Evolutionary conservation across 2,888 invertebrate genomes (phyloP), one percentile per base, ranked within the genome.

Genomic region (Plutella xylostella): DNA sequence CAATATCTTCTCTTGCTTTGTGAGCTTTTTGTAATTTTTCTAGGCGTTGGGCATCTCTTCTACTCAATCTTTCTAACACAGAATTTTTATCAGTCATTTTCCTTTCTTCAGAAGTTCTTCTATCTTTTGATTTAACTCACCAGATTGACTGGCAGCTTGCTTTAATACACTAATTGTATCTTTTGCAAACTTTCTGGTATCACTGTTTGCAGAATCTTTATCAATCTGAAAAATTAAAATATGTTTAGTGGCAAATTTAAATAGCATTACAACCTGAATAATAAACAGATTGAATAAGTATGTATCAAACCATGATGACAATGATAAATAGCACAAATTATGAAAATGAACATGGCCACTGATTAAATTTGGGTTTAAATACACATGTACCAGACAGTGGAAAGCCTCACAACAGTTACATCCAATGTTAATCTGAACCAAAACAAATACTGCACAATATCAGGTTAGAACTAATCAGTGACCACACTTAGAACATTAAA

Each of bases 1-100:
- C 84, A 15, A 85, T 75, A 51, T 87, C 85, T 57, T 88, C 87
- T 58, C 87, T 87, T 43, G 87, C 87, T 56, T 88, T 88, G 54
- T 87, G 87, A 45, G 88, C 87, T 61, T 88, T 88, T 56, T 89
- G 88, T 52, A 90, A 73, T 58, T 88, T 86, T 54, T 88, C 85
- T 66, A 88, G 84, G 12, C 91, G 80, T 58, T 90, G 89, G 46
- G 87, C 82, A 60, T 91, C 89, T 48, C 91, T 74, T 59, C 76
- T 76, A 61, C 76, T 78, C 53, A 85, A 61, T 52, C 80, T 71
- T 53, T 85, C 85, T 72, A 84, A 64, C 51, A 84, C 61, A 46
- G 68, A 56, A 54, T 58, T 65, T 61, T 76, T 78, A 42, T 80
- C 84, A 68, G 67, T 85, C 78, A 80, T 78, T 77, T 79, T 71